phyloP scores from a whole-genome alignment of 2,113 vertebrate species.

The Thinocorus orbignyianus region DNA sequence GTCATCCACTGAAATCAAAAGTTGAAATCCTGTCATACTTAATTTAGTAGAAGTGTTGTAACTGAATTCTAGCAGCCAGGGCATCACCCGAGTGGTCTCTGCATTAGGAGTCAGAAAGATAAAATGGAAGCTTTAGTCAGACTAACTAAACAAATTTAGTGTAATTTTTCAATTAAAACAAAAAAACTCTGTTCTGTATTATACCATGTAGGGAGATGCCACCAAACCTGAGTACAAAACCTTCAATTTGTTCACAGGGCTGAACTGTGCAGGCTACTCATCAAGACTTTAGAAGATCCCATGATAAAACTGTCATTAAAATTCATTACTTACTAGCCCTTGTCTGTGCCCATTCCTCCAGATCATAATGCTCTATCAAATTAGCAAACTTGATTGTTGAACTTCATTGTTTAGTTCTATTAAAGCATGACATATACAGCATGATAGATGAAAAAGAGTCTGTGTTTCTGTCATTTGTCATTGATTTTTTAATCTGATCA shows the following conservation, averaged over 20 bases:
- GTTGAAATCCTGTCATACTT: not conserved
- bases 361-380: not conserved
- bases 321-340: not conserved
- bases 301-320: not conserved
- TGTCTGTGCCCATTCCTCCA: not conserved
- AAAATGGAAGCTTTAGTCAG: not conserved
- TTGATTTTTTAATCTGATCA: not conserved
- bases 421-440: not conserved
- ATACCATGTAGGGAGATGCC: not conserved
- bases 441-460: not conserved
- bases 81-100: not conserved
- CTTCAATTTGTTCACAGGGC: not conserved
- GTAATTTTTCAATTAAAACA: not conserved
- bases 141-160: not conserved
- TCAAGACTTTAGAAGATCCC: not conserved
- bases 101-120: not conserved
- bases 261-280: not conserved
- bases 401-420: not conserved
- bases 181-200: not conserved
- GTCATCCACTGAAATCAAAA: not conserved
- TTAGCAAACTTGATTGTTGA: not conserved
- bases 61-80: not conserved
- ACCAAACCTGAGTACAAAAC: not conserved
- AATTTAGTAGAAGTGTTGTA: not conserved
- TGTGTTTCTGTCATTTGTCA: not conserved